Base-by-base conservation (phyloP, 2,797 vertebrate genomes). In the Schizothorax lantsangensis region DNA sequence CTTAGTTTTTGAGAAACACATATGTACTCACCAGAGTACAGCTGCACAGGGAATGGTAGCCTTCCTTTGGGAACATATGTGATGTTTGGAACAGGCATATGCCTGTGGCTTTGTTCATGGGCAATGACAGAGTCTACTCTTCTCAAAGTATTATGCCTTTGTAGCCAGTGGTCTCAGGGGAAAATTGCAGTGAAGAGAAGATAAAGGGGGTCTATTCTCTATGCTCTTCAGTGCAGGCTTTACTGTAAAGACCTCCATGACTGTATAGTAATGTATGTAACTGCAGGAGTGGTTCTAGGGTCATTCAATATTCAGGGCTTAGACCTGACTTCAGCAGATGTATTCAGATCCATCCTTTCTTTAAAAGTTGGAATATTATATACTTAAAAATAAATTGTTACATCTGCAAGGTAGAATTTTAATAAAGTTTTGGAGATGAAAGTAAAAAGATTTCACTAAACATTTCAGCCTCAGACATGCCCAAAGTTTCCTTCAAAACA, bases 101-200 rank as follows among this genome's bases (percentile, higher is more conserved):
- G 30, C 87, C 36, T 81, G 88, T 85, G 71, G 86, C 75, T 87
- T 85, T 89, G 47, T 84, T 78, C n/a, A 49, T 83, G 84, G 73
- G 83, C 75, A 77, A 73, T 91, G 87, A 88, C 87, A 89, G 90
- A 91, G 74, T 87, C 68, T 84, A 79, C 84, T 91, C 69, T 75
- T 30, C 73, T 86, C 88, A 82, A 88, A 89, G 52, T 17, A 4
- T 84, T 88, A 88, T 88, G 88, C 89, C 89, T 90, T 85, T 52
- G 54, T 91, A 23, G 36, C 74, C 71, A 89, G 49, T 19, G 23
- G 26, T 86, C 89, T 86, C n/a, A 49, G 69, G 86, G 74, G 85
- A 72, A 73, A 82, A 57, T n/a, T 62, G 15, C 69, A 88, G 69
- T 74, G 26, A 80, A 89, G 14, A 12, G 71, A 86, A 83, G 78